Percentiles rank a stretch among this genome's conserved stretches.
Evolutionary conservation across 1,140 invertebrate species (phyloP).

Genomic region (Lepidotrigona ventralis): DNA sequence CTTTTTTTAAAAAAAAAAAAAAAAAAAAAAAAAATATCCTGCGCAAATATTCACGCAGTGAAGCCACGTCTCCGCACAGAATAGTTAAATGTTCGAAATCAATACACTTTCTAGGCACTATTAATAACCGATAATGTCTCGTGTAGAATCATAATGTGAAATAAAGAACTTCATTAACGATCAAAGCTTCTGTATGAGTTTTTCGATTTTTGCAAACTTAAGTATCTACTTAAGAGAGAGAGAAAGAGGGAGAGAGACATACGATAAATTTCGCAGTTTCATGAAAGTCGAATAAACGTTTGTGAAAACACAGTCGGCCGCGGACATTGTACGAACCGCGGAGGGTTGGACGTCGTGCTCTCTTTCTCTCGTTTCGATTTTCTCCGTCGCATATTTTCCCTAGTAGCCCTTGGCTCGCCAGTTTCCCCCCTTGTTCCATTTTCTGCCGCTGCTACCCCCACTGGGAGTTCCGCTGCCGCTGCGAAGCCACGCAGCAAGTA

Average conservation of each 20-base stretch:
- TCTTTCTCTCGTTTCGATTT: not conserved
- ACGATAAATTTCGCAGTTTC: not conserved
- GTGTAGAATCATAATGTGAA: not conserved
- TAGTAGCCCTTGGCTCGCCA: not conserved
- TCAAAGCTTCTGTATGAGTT: no score
- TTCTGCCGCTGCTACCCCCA: conserved; percentile 38
- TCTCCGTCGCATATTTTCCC: not conserved
- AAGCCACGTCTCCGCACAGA: not conserved
- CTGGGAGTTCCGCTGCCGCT: conserved; percentile 26
- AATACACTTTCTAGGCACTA: not conserved
- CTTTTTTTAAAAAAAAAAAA: no score
- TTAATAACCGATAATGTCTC: conserved; percentile 1
- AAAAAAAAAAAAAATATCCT: not conserved
- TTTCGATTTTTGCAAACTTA: not conserved
- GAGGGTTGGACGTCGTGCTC: not conserved
- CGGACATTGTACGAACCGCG: no score
- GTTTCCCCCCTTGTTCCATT: conserved; percentile 28
- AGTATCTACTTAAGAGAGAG: not conserved
- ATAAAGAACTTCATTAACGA: not conserved
- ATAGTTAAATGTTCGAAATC: not conserved
- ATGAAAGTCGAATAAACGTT: not conserved
- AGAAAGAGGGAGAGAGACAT: not conserved
- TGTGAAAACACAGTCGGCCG: not conserved
- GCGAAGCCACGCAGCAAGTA: conserved; percentile 47
- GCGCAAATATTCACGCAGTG: not conserved